These are phyloP conservation scores for Luehdorfia chinensis DNA, from an alignment of 1,140 invertebrate genomes.

Conservation along the genomic window DNA sequence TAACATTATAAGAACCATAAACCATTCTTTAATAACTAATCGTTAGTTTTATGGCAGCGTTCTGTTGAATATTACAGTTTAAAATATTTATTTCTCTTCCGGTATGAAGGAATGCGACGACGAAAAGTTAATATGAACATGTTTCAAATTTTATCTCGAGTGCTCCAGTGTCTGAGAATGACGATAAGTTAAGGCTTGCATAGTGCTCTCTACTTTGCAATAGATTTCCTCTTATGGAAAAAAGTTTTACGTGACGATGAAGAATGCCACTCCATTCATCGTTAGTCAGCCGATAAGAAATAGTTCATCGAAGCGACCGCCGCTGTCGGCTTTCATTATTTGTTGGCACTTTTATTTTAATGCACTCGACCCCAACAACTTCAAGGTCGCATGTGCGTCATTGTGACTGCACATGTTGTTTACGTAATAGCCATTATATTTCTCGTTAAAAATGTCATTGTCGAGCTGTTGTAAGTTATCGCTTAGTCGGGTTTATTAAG, in stretches of 20 bases:
- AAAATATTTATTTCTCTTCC: conserved; percentile 7
- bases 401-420: not conserved
- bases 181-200: not conserved
- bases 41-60: no score
- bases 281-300: conserved; percentile 11
- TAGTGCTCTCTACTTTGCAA: conserved; percentile 2
- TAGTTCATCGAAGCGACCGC: no score
- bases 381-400: no score
- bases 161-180: conserved; percentile 11
- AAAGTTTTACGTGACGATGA: not conserved
- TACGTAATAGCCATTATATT: not conserved
- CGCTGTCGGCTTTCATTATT: not conserved
- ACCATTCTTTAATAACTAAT: no score
- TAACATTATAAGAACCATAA: no score
- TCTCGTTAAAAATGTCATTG: not conserved
- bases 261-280: conserved; percentile 9
- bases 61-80: no score
- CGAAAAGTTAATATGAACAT: conserved; percentile 8
- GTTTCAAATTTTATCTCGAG: conserved; percentile 14
- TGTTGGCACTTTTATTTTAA: not conserved
- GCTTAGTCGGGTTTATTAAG: not conserved
- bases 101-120: not conserved
- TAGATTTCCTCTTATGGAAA: conserved; percentile 3
- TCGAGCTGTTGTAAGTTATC: no score
- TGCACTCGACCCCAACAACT: not conserved